These are phyloP conservation scores for Ammodramus savannarum DNA, from an alignment of 2,113 vertebrate species.

Conservation along the genomic window DNA sequence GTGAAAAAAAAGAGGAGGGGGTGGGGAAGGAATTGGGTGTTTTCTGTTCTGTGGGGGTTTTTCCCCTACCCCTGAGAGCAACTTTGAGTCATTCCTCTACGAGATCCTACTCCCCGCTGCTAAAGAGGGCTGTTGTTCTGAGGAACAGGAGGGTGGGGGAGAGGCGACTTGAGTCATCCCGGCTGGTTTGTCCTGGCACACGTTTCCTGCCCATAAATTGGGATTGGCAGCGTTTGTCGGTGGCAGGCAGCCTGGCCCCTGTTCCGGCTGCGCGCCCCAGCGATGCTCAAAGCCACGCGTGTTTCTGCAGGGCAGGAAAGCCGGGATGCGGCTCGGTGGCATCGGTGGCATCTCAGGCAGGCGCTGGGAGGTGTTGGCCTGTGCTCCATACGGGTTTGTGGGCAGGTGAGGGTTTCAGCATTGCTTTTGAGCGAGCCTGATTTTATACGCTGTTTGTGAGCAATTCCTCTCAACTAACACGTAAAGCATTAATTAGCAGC, in stretches of 20 bases:
- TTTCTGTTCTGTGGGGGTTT: background rate
- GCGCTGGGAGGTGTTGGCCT: background rate
- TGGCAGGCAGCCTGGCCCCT: background rate
- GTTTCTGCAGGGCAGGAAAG: background rate
- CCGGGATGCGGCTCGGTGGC: background rate
- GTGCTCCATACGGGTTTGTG: background rate
- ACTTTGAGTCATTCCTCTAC: slow-evolving; percentile 70
- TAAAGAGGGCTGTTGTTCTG: slow-evolving; percentile 67
- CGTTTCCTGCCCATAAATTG: slow-evolving; percentile 73
- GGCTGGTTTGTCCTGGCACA: slow-evolving; percentile 73
- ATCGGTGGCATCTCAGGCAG: background rate
- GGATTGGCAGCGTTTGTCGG: slow-evolving; percentile 39
- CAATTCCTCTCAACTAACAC: background rate
- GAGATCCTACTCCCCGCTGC: slow-evolving; percentile 32
- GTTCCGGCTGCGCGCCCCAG: background rate
- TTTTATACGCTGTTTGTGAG: fast-evolving
- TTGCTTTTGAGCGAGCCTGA: background rate
- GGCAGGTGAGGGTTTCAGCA: background rate
- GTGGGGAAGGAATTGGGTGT: background rate
- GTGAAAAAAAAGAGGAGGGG: too few species aligned
- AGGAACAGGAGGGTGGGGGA: slow-evolving; percentile 61
- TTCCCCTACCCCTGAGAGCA: background rate
- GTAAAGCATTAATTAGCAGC: fast-evolving
- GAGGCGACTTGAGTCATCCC: slow-evolving; percentile 72
- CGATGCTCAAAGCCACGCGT: background rate